Base-by-base conservation (phyloP, 2,888 invertebrate species). In the Molorchus minor region DNA sequence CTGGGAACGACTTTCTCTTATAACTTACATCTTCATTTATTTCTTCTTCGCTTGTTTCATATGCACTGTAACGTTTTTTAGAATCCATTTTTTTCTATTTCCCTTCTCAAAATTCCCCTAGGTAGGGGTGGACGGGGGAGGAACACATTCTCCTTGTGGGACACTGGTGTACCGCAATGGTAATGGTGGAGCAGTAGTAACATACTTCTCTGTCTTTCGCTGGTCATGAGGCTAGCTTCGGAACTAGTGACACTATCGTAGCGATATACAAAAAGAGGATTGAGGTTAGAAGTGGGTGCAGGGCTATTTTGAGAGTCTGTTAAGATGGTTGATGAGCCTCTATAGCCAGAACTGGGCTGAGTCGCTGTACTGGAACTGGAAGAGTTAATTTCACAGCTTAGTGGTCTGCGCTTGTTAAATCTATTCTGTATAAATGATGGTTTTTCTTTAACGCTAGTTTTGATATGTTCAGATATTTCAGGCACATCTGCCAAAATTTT, bases 291-390 rank as follows among this genome's bases (percentile, higher is more conserved):
- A 68, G 84, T 75, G 59, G 86, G 84, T 29, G 84, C 85, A 5
- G 87, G 88, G 68, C 87, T 88, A 67, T 88, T 87, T 74, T 87
- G 88, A n/a, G 88, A 87, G 17, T 92, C 92, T 69, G 92, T 92
- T 3, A 90, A 87, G 80, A 93, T 88, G 1, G 93, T 93, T 0
- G 93, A 93, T 0, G 93, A 93, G 30, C 94, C 93, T 64, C 94
- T 84, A 74, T 92, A 94, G 1, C 94, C 94, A 10, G 93, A 93
- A 44, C 93, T 93, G 4, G 92, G 93, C 75, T 92, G 92, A 35
- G 92, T 92, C 16, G 86, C 85, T 58, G 90, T 87, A 70, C 88
- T 87, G 62, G 90, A 88, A 78, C 88, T 86, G 10, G 88, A 86
- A 2, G 89, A 89, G 53, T 85, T 85, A 47, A 84, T 85, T 70